A percentile compares a stretch with the other conserved stretches of the same genome.
Evolutionary conservation across 2,797 vertebrate genomes (phyloP).

Genomic region (Eurystomus glaucurus): DNA sequence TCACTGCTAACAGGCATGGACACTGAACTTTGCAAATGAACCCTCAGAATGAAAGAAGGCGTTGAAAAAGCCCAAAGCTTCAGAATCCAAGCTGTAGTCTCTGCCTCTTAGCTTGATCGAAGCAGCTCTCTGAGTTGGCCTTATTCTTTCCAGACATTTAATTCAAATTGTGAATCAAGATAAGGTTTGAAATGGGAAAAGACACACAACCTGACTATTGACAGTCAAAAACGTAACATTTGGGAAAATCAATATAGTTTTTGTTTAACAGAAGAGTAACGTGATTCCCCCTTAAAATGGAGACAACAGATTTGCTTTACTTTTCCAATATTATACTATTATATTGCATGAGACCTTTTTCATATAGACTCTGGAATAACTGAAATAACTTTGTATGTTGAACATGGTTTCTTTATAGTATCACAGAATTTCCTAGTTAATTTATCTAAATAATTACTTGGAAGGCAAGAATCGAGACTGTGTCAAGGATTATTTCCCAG

Average conservation of each 20-base stretch:
- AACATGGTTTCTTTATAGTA: neutral
- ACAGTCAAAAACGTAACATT: neutral
- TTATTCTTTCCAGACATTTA: conserved; percentile 2
- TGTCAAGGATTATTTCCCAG: neutral
- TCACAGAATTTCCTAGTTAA: neutral
- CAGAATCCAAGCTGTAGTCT: neutral
- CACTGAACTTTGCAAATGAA: conserved; percentile 65
- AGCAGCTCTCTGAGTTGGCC: neutral
- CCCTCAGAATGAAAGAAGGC: conserved; percentile 38
- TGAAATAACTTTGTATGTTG: neutral
- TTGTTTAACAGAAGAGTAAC: neutral
- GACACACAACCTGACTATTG: neutral
- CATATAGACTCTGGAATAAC: neutral
- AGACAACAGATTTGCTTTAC: neutral
- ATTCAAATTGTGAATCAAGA: neutral
- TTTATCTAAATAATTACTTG: neutral
- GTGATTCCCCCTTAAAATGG: neutral
- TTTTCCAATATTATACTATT: neutral
- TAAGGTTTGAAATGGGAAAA: neutral
- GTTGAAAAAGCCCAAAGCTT: conserved; percentile 64
- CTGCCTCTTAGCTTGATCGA: conserved; percentile 6
- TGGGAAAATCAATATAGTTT: neutral
- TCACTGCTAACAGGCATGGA: conserved; percentile 75
- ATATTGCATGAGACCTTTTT: neutral
- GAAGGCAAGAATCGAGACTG: neutral